Evolutionary conservation across 2,113 vertebrate species (phyloP).

Genomic region (Megalops atlanticus): DNA sequence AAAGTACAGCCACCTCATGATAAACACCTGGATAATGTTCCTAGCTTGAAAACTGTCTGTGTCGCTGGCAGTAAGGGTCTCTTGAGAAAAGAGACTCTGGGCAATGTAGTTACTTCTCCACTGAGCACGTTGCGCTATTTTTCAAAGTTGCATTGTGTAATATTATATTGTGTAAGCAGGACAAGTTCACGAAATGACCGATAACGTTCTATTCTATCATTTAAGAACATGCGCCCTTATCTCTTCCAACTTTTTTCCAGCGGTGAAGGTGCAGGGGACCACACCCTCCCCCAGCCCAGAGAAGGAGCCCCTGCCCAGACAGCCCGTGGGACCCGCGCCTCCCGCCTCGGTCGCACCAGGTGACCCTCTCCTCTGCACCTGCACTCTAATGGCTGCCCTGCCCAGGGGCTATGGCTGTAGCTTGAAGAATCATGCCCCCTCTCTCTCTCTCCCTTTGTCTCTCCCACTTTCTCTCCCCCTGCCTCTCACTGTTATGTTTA

Average conservation of each 20-base stretch:
- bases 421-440: not conserved
- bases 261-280: not conserved
- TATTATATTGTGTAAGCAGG: not conserved
- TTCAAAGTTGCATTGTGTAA: not conserved
- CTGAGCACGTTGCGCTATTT: too few species aligned
- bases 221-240: not conserved
- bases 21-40: too few species aligned
- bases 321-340: conserved; percentile 20
- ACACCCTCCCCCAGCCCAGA: not conserved
- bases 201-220: not conserved
- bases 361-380: conserved; percentile 21
- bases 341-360: conserved; percentile 49
- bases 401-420: not conserved
- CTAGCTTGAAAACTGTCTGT: too few species aligned
- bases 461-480: not conserved
- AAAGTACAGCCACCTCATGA: too few species aligned
- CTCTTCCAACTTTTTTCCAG: not conserved
- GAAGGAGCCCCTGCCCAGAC: conserved; percentile 32
- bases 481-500: too few species aligned
- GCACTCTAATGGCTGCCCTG: not conserved
- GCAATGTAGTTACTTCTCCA: not conserved
- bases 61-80: too few species aligned
- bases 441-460: not conserved
- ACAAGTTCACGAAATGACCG: not conserved
- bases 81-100: not conserved